A percentile compares a stretch with the other conserved stretches of the same genome.
Conservation (phyloP, 2,888 invertebrate species). For the Callosobruchus maculatus region DNA sequence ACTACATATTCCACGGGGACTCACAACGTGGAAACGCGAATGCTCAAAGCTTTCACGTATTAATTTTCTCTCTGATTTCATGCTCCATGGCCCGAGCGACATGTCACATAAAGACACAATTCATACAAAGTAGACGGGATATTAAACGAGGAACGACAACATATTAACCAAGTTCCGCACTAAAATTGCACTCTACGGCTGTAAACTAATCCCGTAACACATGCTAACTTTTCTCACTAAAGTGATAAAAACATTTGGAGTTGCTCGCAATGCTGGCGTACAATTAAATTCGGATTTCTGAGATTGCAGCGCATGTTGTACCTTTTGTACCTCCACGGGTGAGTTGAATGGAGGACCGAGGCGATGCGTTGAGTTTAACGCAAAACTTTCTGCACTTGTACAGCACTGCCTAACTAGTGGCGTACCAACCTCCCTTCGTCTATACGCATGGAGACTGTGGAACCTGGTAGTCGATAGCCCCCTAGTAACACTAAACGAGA, state of each 20-base stretch:
- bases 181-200: not conserved
- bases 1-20: not conserved
- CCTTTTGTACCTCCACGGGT: not conserved
- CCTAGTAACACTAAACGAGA: too few relatives aligned
- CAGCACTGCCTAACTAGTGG: not conserved
- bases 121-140: not conserved
- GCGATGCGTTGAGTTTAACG: too few relatives aligned
- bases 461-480: too few relatives aligned
- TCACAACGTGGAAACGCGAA: not conserved
- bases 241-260: not conserved
- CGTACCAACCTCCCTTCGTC: too few relatives aligned
- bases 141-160: not conserved
- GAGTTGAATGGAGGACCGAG: not conserved
- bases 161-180: not conserved
- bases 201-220: not conserved
- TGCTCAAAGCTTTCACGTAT: not conserved
- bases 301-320: not conserved
- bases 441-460: too few relatives aligned
- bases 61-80: not conserved
- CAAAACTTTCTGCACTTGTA: not conserved
- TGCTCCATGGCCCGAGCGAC: not conserved
- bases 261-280: not conserved
- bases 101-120: not conserved
- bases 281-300: not conserved
- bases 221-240: not conserved